Evolutionary conservation across 2,113 vertebrate species (phyloP), one percentile per base, ranked within the genome.

Genomic region (Cebus imitator): DNA sequence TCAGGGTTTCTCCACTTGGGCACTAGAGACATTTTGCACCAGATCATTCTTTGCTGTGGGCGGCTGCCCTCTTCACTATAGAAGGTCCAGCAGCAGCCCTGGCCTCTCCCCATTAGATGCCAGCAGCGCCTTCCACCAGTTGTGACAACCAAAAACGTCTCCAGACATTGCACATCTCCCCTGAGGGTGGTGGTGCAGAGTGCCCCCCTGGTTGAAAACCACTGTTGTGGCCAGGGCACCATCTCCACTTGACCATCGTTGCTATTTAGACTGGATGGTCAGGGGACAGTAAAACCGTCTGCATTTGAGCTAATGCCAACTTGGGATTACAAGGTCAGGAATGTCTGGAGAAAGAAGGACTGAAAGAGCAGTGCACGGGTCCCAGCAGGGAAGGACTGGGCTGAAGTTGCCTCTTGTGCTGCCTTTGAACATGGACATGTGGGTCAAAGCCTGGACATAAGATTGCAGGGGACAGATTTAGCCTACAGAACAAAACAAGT

Each of bases 381-480:
- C 61, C 43, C 0, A 0, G 10, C 9, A 5, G 64, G 20, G 3
- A 30, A 79, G 35, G 6, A 1, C 45, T 11, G 32, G 1, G 27
- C 57, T 17, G 32, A 48, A 6, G 4, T 35, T 30, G 13, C 72
- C 80, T 78, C 64, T n/a, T 12, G 66, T 73, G 75, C 83, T 90
- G 32, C 23, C 0, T 57, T 85, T 45, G 64, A 37, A 86, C 52
- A 68, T 2, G 61, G 52, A 35, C 27, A 5, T 30, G 21, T 13
- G 20, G 40, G 76, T 3, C 20, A 8, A 35, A 89, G 61, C 40
- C 89, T 20, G 45, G 4, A 0, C 35, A 12, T 1, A 2, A 76
- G 87, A 84, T 86, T 89, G 66, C 76, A 88, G 61, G 79, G 94
- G 95, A 61, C 79, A 87, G 90, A 50, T 93, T 58, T 43, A 75